phyloP scores from a whole-genome alignment of 2,797 vertebrate genomes.

The Melanotaenia pygmaea region DNA sequence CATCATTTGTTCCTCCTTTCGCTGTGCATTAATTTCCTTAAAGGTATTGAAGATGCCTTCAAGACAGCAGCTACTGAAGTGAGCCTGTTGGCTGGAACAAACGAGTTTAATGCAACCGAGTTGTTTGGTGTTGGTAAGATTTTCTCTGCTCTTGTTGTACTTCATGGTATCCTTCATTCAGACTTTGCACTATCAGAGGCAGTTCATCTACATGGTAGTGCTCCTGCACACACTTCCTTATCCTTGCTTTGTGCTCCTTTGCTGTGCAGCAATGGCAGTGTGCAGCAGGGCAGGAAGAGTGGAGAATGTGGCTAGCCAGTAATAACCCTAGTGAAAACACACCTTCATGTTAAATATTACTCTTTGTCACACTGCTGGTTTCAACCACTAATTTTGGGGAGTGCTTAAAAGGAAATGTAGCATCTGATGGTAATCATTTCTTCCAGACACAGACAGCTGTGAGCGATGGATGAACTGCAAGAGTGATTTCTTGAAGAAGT shows the following conservation, averaged over 20 bases:
- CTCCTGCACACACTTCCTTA: slow-evolving; percentile 58
- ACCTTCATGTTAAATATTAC: slow-evolving; percentile 20
- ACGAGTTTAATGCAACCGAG: slow-evolving; percentile 96
- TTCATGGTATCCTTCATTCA: slow-evolving; percentile 51
- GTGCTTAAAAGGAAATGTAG: neutral
- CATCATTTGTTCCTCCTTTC: slow-evolving; percentile 32
- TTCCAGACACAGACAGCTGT: slow-evolving; percentile 92
- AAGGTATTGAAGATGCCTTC: slow-evolving; percentile 97
- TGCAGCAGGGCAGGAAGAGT: slow-evolving; percentile 45
- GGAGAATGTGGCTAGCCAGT: slow-evolving; percentile 18
- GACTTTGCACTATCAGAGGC: slow-evolving; percentile 54
- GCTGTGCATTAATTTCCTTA: slow-evolving; percentile 28
- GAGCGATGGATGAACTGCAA: slow-evolving; percentile 97
- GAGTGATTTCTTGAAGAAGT: slow-evolving; percentile 92
- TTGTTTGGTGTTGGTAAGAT: slow-evolving; percentile 96
- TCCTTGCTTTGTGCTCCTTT: slow-evolving; percentile 50
- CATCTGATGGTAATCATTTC: slow-evolving; percentile 33
- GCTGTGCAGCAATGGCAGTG: slow-evolving; percentile 28
- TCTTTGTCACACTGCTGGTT: slow-evolving; percentile 20
- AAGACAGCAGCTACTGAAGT: slow-evolving; percentile 96
- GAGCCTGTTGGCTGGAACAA: slow-evolving; percentile 92
- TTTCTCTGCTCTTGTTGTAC: slow-evolving; percentile 24
- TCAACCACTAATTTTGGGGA: slow-evolving; percentile 2
- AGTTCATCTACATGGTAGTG: slow-evolving; percentile 59
- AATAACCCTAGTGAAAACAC: slow-evolving; percentile 42